Percentiles rank a stretch among this genome's conserved stretches.
Conservation (phyloP, 92 coral and sea anemone species). For the Porites divaricata region DNA sequence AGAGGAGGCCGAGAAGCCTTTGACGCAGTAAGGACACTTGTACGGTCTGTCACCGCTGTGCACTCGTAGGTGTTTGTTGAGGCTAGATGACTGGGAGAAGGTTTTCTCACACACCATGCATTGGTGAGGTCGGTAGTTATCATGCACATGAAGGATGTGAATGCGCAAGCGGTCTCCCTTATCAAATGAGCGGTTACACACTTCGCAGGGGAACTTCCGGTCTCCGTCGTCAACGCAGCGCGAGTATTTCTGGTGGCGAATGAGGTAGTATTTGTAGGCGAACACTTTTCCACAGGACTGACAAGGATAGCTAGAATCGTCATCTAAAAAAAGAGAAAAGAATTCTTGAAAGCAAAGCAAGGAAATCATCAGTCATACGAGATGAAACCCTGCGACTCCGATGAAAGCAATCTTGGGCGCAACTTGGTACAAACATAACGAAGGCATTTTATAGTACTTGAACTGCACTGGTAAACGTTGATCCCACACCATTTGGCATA, state of each 20-base stretch:
- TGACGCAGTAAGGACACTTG: slow-evolving; percentile 78
- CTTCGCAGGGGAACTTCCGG: slow-evolving; percentile 78
- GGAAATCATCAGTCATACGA: no score
- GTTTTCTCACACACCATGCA: slow-evolving; percentile 72
- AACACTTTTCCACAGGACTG: slow-evolving; percentile 81
- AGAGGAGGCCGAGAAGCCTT: slow-evolving; percentile 82
- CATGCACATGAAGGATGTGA: slow-evolving; percentile 87
- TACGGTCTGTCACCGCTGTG: slow-evolving; percentile 88
- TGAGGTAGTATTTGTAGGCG: slow-evolving; percentile 77
- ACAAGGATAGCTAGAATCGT: slow-evolving; percentile 73
- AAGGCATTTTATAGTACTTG: no score
- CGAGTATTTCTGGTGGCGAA: slow-evolving; percentile 83
- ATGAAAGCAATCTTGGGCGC: no score
- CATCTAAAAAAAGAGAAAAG: slow-evolving; percentile 40
- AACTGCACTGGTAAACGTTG: no score
- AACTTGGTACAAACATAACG: no score
- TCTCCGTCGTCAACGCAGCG: slow-evolving; percentile 77
- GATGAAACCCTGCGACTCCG: no score
- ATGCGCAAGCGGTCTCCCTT: slow-evolving; percentile 85
- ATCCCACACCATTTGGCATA: no score
- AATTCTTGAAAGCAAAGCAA: not conserved
- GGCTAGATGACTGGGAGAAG: slow-evolving; percentile 89
- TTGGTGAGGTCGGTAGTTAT: slow-evolving; percentile 80
- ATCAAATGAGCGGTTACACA: slow-evolving; percentile 86
- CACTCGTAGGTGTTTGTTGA: slow-evolving; percentile 79